Evolutionary conservation across 2,888 invertebrate species (phyloP).

Genomic region (Pelosia muscerda): DNA sequence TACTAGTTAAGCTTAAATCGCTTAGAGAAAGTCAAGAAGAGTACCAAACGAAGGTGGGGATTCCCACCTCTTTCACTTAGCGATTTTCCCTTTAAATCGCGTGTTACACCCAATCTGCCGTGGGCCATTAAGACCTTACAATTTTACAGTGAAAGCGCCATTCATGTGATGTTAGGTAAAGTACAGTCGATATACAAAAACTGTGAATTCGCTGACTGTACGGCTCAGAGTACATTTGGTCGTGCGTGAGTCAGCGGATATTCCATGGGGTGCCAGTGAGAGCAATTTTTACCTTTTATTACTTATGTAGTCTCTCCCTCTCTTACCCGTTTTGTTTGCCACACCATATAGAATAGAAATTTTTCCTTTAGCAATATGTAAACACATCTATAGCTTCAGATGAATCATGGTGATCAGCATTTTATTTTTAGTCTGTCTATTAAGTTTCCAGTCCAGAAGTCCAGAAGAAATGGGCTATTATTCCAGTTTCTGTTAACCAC

Average conservation of each 20-base stretch:
- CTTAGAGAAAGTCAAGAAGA: neutral
- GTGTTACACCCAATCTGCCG: neutral
- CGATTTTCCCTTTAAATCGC: neutral
- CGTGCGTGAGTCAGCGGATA: conserved; percentile 61
- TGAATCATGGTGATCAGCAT: too few species aligned
- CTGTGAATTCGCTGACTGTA: conserved; percentile 49
- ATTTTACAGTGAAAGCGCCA: conserved; percentile 31
- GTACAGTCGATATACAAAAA: conserved; percentile 44
- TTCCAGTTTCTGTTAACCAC: too few species aligned
- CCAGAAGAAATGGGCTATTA: too few species aligned
- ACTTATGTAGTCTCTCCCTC: neutral
- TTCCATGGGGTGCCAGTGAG: conserved; percentile 31
- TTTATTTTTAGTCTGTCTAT: too few species aligned
- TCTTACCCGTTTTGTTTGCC: neutral
- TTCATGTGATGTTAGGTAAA: conserved; percentile 34
- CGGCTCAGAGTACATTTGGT: conserved; percentile 52
- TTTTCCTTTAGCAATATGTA: too few species aligned
- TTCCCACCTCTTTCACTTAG: conserved; percentile 4
- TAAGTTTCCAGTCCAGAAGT: too few species aligned
- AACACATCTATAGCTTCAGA: too few species aligned
- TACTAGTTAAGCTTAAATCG: neutral
- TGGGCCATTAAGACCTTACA: conserved; percentile 4
- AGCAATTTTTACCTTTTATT: conserved; percentile 13
- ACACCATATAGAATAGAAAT: neutral
- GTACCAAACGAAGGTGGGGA: neutral